Base-by-base conservation (phyloP, 2,888 invertebrate species). In the Tipula lateralis region DNA sequence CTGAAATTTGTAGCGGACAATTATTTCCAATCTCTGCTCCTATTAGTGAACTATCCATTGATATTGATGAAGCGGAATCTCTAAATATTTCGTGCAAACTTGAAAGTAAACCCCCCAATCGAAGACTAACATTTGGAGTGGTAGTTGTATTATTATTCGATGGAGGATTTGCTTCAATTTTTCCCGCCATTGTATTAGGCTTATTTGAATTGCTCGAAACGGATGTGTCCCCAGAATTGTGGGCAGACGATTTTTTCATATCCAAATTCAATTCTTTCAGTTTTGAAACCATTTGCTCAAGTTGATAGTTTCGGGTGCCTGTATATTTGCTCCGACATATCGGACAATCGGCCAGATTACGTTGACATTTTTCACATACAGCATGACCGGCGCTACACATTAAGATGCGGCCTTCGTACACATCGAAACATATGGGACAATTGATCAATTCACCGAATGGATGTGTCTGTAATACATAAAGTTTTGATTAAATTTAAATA, bases 341-440 rank as follows among this genome's bases (percentile, higher is more conserved):
- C 2, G 93, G 92, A 86, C 93, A 93, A 32, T 89, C 88, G 34
- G 88, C 88, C 29, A 92, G 88, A 84, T 91, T 91, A 81, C 87
- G 86, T 86, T 91, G 91, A 87, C 93, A 93, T 1, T 88, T 87
- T 1, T 89, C 90, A 86, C 93, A 93, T 0, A 93, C 91, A 88
- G 92, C 92, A 87, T 93, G 93, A 0, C 93, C 93, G 86, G 91
- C 91, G 86, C 90, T 88, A 87, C 93, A 93, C 87, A 92, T 91
- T 85, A 91, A 90, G 85, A 92, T 91, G 85, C 91, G 90, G 1
- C 90, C 91, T 0, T 89, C 86, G 12, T 92, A 91, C 84, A 91
- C 90, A 86, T 92, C 92, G 87, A 91, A 91, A 88, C 93, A 93
- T n/a, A 93, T 91, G 29, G 92, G 92, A 87, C 93, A 93, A 88